phyloP scores from a whole-genome alignment of 2,797 vertebrate species.

The Anguilla anguilla region DNA sequence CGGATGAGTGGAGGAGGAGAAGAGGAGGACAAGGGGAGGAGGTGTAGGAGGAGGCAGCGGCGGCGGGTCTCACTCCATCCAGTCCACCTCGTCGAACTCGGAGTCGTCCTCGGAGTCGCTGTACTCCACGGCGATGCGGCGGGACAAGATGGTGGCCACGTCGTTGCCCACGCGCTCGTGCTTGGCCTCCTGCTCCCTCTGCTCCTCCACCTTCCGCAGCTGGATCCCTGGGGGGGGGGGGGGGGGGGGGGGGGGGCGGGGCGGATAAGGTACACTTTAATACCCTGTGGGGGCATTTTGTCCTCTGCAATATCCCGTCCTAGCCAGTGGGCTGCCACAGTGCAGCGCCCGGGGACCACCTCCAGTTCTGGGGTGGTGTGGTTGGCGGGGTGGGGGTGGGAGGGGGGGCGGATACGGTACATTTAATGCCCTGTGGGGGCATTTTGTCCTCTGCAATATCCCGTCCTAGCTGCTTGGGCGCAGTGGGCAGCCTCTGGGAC shows the following conservation, averaged over 20 bases:
- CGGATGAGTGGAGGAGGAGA: neutral
- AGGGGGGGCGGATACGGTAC: too few species aligned
- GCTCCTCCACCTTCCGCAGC: slow-evolving; percentile 96
- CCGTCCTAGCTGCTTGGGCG: too few species aligned
- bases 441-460: too few species aligned
- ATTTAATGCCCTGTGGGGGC: too few species aligned
- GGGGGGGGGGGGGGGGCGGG: neutral
- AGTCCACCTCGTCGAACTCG: slow-evolving; percentile 97
- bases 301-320: too few species aligned
- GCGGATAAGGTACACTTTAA: neutral
- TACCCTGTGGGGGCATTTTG: too few species aligned
- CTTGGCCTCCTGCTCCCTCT: slow-evolving; percentile 95
- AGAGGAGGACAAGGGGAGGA: neutral
- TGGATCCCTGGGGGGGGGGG: slow-evolving; percentile 82
- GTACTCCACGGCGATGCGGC: slow-evolving; percentile 96
- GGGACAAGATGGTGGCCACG: slow-evolving; percentile 94
- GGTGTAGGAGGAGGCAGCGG: slow-evolving; percentile 6
- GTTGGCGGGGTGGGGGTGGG: too few species aligned
- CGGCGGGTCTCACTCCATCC: slow-evolving; percentile 82
- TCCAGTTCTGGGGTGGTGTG: too few species aligned
- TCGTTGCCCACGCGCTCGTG: slow-evolving; percentile 96
- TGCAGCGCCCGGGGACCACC: too few species aligned
- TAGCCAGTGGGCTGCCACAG: too few species aligned
- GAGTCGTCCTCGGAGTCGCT: slow-evolving; percentile 98
- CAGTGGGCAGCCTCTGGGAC: too few species aligned